Evolutionary conservation across 2,113 vertebrate genomes (phyloP).

Genomic region (Antigone vipio): DNA sequence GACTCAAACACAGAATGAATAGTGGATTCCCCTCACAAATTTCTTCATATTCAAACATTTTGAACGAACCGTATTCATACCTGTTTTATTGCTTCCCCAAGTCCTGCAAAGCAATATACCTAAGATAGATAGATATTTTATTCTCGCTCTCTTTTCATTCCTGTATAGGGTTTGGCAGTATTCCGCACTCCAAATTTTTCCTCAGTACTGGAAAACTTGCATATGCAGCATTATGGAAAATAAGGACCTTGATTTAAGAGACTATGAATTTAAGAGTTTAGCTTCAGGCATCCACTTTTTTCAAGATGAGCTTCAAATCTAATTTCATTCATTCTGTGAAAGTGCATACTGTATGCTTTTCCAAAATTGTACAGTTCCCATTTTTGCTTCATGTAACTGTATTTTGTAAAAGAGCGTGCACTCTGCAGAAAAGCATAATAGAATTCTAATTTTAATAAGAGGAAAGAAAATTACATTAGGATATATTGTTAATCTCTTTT

Average conservation of each 20-base stretch:
- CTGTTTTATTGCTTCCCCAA: neutral
- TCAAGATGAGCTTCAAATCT: neutral
- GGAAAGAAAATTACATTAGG: neutral
- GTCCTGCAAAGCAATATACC: neutral
- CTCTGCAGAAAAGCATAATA: neutral
- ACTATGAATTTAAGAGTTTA: neutral
- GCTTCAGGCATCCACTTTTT: neutral
- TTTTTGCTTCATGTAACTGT: neutral
- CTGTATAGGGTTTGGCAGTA: neutral
- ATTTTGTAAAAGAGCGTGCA: neutral
- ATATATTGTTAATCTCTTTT: slow-evolving; percentile 10
- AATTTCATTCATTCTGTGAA: neutral
- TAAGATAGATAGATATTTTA: neutral
- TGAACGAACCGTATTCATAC: neutral
- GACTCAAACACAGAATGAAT: neutral
- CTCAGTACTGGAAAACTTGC: neutral
- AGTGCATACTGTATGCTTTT: neutral
- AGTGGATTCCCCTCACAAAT: neutral
- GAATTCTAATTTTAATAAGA: slow-evolving; percentile 31
- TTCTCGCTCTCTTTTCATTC: neutral
- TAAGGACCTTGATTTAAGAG: neutral
- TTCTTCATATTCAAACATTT: neutral
- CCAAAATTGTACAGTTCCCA: neutral
- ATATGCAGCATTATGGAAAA: neutral
- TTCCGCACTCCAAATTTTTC: neutral